Evolutionary conservation across 2,797 vertebrate genomes (phyloP).

Genomic region (Alosa sapidissima): DNA sequence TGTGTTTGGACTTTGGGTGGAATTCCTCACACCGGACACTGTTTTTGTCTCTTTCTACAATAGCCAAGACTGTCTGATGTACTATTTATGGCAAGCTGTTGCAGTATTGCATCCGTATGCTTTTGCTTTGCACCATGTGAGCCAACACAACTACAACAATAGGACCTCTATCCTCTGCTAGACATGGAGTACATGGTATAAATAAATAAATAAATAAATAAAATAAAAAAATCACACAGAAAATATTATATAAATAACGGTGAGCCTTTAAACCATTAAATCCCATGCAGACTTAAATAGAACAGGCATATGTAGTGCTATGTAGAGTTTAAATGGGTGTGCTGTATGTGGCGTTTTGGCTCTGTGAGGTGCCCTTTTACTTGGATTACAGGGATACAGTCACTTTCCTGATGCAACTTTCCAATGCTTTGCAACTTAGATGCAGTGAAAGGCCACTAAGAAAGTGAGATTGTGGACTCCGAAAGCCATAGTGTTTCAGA

Average conservation of each 20-base stretch:
- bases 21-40: neutral
- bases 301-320: neutral
- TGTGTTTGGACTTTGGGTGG: neutral
- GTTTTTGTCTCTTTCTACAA: neutral
- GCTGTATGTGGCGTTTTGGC: neutral
- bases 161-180: neutral
- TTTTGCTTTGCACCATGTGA: neutral
- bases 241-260: neutral
- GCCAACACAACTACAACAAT: neutral
- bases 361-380: neutral
- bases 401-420: no score
- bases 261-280: neutral
- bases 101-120: neutral
- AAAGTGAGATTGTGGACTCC: neutral
- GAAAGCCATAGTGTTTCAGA: neutral
- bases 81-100: neutral
- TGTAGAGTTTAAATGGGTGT: neutral
- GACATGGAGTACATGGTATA: neutral
- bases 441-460: neutral
- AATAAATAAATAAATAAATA: no score
- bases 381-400: neutral
- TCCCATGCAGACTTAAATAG: neutral
- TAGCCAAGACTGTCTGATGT: neutral
- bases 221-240: neutral
- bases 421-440: neutral